A percentile compares a stretch with the other conserved stretches of the same genome.
Conservation (phyloP, 2,888 invertebrate species). For the Apodemia zela region DNA sequence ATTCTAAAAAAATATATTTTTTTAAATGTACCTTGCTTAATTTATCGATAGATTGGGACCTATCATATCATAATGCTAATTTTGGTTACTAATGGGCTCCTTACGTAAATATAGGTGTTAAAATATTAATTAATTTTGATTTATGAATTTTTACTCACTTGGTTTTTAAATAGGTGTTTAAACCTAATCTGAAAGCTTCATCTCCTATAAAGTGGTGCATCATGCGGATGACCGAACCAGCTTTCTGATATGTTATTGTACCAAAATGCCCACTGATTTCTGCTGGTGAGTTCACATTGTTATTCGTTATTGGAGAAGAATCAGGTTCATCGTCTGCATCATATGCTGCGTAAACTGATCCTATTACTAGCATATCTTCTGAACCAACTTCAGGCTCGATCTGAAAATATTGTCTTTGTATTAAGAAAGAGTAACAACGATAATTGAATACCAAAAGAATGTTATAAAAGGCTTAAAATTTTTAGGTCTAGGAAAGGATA, state of each 20-base stretch:
- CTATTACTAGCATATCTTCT: slow-evolving; percentile 81
- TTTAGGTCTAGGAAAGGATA: too few species aligned
- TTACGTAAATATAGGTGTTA: too few species aligned
- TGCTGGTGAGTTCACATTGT: slow-evolving; percentile 77
- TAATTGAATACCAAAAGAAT: too few species aligned
- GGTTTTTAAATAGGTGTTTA: slow-evolving; percentile 54
- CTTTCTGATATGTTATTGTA: slow-evolving; percentile 85
- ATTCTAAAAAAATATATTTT: too few species aligned
- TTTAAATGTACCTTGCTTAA: too few species aligned
- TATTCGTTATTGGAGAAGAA: slow-evolving; percentile 78
- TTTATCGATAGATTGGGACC: too few species aligned
- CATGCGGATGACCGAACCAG: slow-evolving; percentile 73
- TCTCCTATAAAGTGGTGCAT: slow-evolving; percentile 68
- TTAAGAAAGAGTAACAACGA: too few species aligned
- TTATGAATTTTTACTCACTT: slow-evolving; percentile 60
- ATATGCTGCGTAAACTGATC: slow-evolving; percentile 84
- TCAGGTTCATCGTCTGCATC: slow-evolving; percentile 74
- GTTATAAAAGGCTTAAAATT: too few species aligned
- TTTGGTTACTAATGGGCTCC: too few species aligned
- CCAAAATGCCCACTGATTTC: slow-evolving; percentile 84
- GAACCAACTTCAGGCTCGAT: slow-evolving; percentile 82
- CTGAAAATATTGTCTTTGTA: slow-evolving; percentile 47
- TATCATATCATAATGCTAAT: too few species aligned
- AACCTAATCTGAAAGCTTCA: slow-evolving; percentile 47
- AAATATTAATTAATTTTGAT: too few species aligned